Percentiles rank a stretch among this genome's conserved stretches.
Evolutionary conservation across 1,140 invertebrate species (phyloP).

Genomic region (Drosophila jambulina): DNA sequence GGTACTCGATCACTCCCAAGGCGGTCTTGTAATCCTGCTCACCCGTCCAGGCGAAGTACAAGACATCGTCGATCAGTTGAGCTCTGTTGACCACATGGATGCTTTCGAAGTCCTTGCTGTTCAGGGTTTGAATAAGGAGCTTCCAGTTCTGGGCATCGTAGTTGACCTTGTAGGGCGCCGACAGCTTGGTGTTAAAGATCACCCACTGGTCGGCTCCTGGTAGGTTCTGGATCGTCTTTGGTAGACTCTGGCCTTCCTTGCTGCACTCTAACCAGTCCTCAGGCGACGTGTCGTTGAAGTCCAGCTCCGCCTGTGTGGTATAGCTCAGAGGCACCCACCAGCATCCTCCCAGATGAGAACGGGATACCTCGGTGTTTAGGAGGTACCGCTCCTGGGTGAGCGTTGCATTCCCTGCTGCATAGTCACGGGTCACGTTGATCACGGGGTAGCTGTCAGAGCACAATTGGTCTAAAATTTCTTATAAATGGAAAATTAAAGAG

Average conservation of each 20-base stretch:
- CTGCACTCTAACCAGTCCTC: conserved; percentile 87
- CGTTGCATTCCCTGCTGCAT: conserved; percentile 60
- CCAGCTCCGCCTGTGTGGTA: conserved; percentile 86
- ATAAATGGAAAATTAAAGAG: too few species aligned
- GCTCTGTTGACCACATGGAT: conserved; percentile 91
- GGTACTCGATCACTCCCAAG: conserved; percentile 87
- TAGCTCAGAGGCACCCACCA: conserved; percentile 89
- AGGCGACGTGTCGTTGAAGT: conserved; percentile 88
- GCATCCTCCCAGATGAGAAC: conserved; percentile 5
- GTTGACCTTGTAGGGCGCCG: conserved; percentile 90
- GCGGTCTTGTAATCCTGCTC: conserved; percentile 87
- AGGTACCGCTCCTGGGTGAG: conserved; percentile 29
- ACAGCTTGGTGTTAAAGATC: conserved; percentile 87
- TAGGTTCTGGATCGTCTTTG: conserved; percentile 56
- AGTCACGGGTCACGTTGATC: conserved; percentile 88
- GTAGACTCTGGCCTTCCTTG: conserved; percentile 39
- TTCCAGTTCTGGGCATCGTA: conserved; percentile 91
- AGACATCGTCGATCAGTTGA: conserved; percentile 92
- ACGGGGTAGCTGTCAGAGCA: conserved; percentile 88
- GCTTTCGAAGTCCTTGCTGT: conserved; percentile 84
- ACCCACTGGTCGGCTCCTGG: conserved; percentile 86
- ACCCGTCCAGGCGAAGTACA: conserved; percentile 90
- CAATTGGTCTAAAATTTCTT: too few species aligned
- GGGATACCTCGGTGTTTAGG: not conserved
- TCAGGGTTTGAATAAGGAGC: conserved; percentile 86